These are phyloP conservation scores for Tragelaphus imberbis DNA, from an alignment of 2,113 vertebrate species.

Conservation along the genomic window DNA sequence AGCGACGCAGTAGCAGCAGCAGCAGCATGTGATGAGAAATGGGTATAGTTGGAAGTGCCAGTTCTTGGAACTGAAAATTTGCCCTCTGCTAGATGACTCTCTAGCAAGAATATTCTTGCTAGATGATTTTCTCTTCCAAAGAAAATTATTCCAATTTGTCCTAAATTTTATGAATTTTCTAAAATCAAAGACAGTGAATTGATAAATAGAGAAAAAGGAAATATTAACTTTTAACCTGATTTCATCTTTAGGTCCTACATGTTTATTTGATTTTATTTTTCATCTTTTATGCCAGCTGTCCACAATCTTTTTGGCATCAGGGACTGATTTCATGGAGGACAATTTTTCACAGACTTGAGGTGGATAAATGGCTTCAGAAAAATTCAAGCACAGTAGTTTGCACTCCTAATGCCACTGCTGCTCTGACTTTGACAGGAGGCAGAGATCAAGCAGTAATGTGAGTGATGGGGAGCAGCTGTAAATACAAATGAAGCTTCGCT, in stretches of 20 bases:
- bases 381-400: not conserved
- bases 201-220: not conserved
- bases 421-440: not conserved
- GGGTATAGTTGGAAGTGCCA: not conserved
- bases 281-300: not conserved
- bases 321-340: not conserved
- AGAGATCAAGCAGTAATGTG: not conserved
- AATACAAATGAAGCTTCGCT: not conserved
- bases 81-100: not conserved
- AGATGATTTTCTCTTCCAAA: not conserved
- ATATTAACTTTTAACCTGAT: not conserved
- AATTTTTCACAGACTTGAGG: not conserved
- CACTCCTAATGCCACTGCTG: not conserved
- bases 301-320: not conserved
- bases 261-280: not conserved
- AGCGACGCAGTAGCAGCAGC: too few relatives aligned
- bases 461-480: not conserved
- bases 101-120: not conserved
- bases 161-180: constrained; percentile 11
- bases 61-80: not conserved
- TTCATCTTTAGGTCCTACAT: not conserved
- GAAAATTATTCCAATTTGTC: constrained; percentile 22
- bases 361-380: not conserved
- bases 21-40: not conserved
- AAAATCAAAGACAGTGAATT: not conserved